Evolutionary conservation across 2,888 invertebrate species (phyloP).

Genomic region (Mythimna impura): DNA sequence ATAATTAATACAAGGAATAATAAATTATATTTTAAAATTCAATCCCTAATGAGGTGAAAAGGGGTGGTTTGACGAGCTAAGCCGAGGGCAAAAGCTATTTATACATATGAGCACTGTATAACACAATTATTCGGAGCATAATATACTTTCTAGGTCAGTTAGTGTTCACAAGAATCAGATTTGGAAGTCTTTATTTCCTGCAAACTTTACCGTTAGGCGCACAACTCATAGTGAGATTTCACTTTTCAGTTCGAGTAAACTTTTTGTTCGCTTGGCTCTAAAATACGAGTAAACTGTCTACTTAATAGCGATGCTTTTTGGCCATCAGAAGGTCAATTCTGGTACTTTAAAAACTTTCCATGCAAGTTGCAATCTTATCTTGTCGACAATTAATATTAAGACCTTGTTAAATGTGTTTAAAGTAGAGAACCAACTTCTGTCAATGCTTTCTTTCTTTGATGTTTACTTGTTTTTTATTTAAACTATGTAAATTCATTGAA

Average conservation of each 20-base stretch:
- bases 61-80: neutral
- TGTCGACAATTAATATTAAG: no score
- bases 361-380: no score
- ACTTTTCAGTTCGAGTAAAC: conserved; percentile 7
- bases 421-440: no score
- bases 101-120: neutral
- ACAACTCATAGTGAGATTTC: neutral
- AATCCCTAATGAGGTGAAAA: neutral
- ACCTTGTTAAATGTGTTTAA: no score
- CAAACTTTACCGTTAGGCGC: conserved; percentile 8
- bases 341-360: neutral
- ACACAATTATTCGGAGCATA: neutral
- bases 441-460: no score
- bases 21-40: neutral
- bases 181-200: conserved; percentile 23
- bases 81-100: neutral
- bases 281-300: neutral
- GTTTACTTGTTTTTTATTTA: no score
- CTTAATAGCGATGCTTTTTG: neutral
- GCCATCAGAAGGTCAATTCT: neutral
- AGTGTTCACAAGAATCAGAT: neutral
- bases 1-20: neutral
- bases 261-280: neutral
- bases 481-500: no score
- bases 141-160: neutral